Conservation (phyloP, 2,113 vertebrate genomes). For the Gopherus evgoodei region DNA sequence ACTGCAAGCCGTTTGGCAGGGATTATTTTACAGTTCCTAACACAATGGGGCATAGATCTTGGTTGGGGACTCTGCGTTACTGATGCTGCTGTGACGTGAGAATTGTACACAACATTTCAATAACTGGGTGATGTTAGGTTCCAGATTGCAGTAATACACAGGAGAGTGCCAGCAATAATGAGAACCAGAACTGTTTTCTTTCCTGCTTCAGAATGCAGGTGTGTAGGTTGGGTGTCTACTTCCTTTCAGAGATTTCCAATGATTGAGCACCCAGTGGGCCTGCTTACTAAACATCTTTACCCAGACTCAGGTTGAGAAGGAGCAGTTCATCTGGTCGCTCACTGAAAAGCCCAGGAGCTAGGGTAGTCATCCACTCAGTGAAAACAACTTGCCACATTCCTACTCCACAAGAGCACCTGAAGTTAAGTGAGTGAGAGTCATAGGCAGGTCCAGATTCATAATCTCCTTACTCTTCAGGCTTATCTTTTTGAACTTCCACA, state of each 20-base stretch:
- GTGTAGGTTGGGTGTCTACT: slow-evolving; percentile 56
- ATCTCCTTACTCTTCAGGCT: slow-evolving; percentile 57
- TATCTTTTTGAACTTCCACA: slow-evolving; percentile 57
- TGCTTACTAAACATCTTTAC: slow-evolving; percentile 63
- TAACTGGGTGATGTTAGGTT: background rate
- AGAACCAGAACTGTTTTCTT: background rate
- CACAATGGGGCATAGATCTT: background rate
- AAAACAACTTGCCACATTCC: background rate
- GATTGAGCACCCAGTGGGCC: slow-evolving; percentile 61
- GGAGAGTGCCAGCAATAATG: background rate
- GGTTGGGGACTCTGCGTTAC: background rate
- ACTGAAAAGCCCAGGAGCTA: slow-evolving; percentile 39
- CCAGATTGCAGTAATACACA: background rate
- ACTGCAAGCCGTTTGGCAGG: background rate
- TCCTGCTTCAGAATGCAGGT: slow-evolving; percentile 59
- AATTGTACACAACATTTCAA: background rate
- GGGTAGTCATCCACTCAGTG: slow-evolving; percentile 45
- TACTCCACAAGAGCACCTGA: slow-evolving; percentile 63
- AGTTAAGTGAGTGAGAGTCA: background rate
- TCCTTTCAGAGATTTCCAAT: slow-evolving; percentile 40
- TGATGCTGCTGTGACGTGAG: background rate
- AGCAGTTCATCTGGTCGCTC: slow-evolving; percentile 66
- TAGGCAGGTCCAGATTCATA: slow-evolving; percentile 48
- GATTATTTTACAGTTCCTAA: slow-evolving; percentile 9
- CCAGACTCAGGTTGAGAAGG: slow-evolving; percentile 64